These are phyloP conservation scores for Sinodicranocentrus sp. DNA, from an alignment of 2,888 invertebrate genomes.

Conservation along the genomic window DNA sequence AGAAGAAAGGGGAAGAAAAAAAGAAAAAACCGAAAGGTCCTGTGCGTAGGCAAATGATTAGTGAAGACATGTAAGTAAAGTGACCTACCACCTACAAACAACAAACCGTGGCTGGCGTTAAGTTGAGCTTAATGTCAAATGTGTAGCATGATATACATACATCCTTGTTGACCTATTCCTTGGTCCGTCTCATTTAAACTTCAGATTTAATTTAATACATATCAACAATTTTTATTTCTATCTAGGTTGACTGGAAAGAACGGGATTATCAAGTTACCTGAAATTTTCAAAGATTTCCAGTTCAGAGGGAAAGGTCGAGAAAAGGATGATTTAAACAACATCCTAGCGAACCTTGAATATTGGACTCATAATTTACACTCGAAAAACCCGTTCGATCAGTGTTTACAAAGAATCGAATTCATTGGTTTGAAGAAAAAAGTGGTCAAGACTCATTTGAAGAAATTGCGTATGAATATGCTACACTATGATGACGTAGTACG, in stretches of 20 bases:
- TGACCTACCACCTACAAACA: background rate
- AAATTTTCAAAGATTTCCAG: constrained; percentile 89
- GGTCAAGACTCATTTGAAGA: constrained; percentile 80
- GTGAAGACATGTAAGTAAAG: constrained; percentile 73
- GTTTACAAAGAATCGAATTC: constrained; percentile 87
- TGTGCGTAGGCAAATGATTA: constrained; percentile 63
- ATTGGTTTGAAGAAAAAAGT: constrained; percentile 87
- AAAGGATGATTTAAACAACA: constrained; percentile 87
- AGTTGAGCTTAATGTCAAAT: too few relatives aligned
- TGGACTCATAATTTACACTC: constrained; percentile 97
- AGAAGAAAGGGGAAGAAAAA: constrained; percentile 56
- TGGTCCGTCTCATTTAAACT: too few relatives aligned
- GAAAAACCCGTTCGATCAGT: constrained; percentile 92
- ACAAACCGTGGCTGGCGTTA: too few relatives aligned
- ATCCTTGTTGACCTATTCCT: too few relatives aligned
- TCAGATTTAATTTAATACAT: too few relatives aligned
- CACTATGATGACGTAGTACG: constrained; percentile 76
- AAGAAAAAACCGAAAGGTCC: constrained; percentile 68
- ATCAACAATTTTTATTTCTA: too few relatives aligned
- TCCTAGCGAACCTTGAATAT: constrained; percentile 91
- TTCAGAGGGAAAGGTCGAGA: constrained; percentile 91
- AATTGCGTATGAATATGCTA: constrained; percentile 83
- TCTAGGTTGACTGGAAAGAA: constrained; percentile 86
- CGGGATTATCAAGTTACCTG: constrained; percentile 89
- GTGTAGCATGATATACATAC: too few relatives aligned